phyloP scores from a whole-genome alignment of 2,113 vertebrate genomes.

The Urocitellus parryii region DNA sequence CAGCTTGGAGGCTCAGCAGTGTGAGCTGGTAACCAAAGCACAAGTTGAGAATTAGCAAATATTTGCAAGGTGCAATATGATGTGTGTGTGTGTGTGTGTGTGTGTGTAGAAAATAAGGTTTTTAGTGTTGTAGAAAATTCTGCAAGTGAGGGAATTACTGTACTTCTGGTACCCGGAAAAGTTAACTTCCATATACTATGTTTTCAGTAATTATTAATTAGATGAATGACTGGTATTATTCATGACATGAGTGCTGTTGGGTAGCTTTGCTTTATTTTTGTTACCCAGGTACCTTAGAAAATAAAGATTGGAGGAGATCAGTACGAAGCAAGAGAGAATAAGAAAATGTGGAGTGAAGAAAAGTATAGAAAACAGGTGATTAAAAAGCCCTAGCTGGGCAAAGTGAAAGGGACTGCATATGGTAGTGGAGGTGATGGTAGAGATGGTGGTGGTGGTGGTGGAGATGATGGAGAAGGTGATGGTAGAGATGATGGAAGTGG shows the following conservation, averaged over 20 bases:
- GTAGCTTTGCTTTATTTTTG: not conserved
- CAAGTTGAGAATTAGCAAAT: not conserved
- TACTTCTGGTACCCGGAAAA: not conserved
- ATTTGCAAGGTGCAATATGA: not conserved
- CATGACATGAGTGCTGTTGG: not conserved
- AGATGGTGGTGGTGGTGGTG: not conserved
- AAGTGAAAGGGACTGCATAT: not conserved
- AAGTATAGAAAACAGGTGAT: not conserved
- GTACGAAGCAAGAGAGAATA: not conserved
- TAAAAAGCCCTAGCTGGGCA: not conserved
- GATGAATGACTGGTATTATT: not conserved
- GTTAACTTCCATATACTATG: no score
- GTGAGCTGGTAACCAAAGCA: not conserved
- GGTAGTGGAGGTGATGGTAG: not conserved
- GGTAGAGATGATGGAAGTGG: not conserved
- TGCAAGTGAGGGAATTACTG: not conserved
- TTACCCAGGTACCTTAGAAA: not conserved
- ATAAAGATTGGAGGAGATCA: not conserved
- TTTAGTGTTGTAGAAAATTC: not conserved
- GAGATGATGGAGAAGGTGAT: not conserved
- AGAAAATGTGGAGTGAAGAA: not conserved
- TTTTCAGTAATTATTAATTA: not conserved
- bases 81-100: no score
- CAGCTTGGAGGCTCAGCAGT: not conserved
- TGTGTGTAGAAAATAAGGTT: slow-evolving; percentile 15